A percentile compares a stretch with the other conserved stretches of the same genome.
phyloP scores from a whole-genome alignment of 2,888 invertebrate genomes.

The Ophioninae sp. region DNA sequence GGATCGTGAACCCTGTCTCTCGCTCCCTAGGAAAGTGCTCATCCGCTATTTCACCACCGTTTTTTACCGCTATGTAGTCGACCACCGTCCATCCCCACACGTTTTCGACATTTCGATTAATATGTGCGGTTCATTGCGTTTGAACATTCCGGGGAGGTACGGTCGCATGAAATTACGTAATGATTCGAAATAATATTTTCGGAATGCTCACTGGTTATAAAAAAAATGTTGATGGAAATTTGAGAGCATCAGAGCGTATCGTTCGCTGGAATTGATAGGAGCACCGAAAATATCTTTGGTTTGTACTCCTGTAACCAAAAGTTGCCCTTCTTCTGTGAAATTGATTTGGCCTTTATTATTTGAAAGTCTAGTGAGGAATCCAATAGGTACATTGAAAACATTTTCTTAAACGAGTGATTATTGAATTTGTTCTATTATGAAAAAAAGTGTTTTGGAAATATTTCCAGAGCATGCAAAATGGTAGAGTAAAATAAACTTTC shows the following conservation, averaged over 20 bases:
- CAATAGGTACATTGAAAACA: no score
- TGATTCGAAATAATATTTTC: constrained; percentile 45
- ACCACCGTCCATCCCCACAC: constrained; percentile 15
- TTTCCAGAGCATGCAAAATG: no score
- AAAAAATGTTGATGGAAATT: constrained; percentile 19
- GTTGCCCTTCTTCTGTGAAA: no score
- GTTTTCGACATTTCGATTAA: constrained; percentile 50
- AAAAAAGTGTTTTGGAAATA: no score
- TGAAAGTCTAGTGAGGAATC: no score
- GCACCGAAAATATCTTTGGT: background rate
- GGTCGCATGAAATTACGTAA: constrained; percentile 38
- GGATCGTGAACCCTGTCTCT: background rate
- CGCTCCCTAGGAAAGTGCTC: background rate
- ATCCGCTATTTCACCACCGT: constrained; percentile 6
- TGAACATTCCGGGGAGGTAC: constrained; percentile 15
- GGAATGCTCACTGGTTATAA: constrained; percentile 10
- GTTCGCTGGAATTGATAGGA: background rate
- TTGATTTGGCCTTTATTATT: no score
- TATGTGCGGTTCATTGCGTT: constrained; percentile 40
- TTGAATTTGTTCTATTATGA: no score
- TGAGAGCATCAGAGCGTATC: background rate
- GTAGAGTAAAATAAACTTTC: no score
- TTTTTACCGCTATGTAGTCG: constrained; percentile 9
- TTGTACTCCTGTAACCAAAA: no score
- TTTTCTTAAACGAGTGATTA: no score